Evolutionary conservation across 2,113 vertebrate genomes (phyloP), one percentile per base, ranked within the genome.

Genomic region (Zosterops japonicus): DNA sequence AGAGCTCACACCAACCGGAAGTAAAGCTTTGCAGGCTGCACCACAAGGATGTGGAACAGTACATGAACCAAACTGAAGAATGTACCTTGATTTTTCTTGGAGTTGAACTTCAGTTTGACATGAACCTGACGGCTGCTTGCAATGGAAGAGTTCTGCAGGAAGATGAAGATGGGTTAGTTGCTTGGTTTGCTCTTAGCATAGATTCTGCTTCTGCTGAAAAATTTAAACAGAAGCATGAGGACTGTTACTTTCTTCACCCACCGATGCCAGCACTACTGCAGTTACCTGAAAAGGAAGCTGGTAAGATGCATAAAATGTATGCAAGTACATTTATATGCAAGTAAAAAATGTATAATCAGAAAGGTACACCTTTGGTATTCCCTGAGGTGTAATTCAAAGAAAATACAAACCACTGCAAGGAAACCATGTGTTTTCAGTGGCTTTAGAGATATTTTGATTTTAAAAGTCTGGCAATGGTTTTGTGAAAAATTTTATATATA

Each of bases 161-260:
- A 61, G 95, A 83, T 5, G 89, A 95, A 21, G 98, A 97, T 93
- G 98, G 97, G 8, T 94, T 98, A 55, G 89, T 98, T 49, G 98
- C 98, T 25, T 99, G 99, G 99, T 99, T 99, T 95, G 99, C 99
- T 80, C 76, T 99, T 52, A 96, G 96, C 94, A 86, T 98, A 14
- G 97, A 98, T 41, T 90, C 97, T 75, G 85, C 95, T 46, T 90
- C 98, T 33, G 96, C 97, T 11, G 97, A 98, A 55, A 97, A 98
- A 44, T 98, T 99, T 46, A 97, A 98, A 83, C 88, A 97, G 87
- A 93, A 92, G 46, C 96, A 98, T 20, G 95, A 98, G 77, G 97
- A 95, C 76, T 97, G 98, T 93, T 98, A 95, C 75, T 99, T 99
- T 95, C 98, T 99, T 76, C 98, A 98, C 35, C 97, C 95, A 1